Percentiles rank a stretch among this genome's conserved stretches.
These are phyloP conservation scores for Malurus melanocephalus DNA, from an alignment of 2,113 vertebrate genomes.

Conservation along the genomic window DNA sequence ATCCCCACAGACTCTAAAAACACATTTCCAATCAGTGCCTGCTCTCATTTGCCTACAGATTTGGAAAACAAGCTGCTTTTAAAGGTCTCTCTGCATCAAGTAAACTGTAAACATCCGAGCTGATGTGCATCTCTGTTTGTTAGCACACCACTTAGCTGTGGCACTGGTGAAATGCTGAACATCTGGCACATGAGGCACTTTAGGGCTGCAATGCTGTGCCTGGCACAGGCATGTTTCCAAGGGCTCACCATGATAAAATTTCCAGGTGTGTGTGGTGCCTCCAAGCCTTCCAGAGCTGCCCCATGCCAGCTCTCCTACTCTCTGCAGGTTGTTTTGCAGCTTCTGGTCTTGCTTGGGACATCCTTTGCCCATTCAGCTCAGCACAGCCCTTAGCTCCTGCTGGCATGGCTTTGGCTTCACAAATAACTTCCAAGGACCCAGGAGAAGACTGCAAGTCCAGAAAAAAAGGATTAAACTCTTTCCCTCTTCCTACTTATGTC, in stretches of 20 bases:
- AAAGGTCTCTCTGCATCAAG: not conserved
- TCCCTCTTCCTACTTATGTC: too few species aligned
- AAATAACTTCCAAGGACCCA: not conserved
- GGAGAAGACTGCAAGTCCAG: too few species aligned
- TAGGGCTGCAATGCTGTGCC: rapidly evolving
- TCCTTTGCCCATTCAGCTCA: not conserved
- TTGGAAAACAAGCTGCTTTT: constrained; percentile 19
- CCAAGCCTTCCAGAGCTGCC: not conserved
- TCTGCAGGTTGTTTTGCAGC: rapidly evolving
- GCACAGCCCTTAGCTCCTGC: not conserved
- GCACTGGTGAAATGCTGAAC: not conserved
- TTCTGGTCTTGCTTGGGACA: not conserved
- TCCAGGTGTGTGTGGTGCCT: not conserved
- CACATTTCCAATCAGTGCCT: not conserved
- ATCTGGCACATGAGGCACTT: not conserved
- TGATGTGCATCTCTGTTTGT: not conserved
- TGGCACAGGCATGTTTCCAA: rapidly evolving
- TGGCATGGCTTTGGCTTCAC: not conserved
- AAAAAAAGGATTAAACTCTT: too few species aligned
- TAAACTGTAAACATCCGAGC: not conserved
- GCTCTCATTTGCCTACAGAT: not conserved
- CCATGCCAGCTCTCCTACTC: not conserved
- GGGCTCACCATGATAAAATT: not conserved
- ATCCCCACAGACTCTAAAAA: constrained; percentile 5
- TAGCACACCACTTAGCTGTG: not conserved